phyloP scores from a whole-genome alignment of 2,113 vertebrate species.

The Trichomycterus rosablanca region DNA sequence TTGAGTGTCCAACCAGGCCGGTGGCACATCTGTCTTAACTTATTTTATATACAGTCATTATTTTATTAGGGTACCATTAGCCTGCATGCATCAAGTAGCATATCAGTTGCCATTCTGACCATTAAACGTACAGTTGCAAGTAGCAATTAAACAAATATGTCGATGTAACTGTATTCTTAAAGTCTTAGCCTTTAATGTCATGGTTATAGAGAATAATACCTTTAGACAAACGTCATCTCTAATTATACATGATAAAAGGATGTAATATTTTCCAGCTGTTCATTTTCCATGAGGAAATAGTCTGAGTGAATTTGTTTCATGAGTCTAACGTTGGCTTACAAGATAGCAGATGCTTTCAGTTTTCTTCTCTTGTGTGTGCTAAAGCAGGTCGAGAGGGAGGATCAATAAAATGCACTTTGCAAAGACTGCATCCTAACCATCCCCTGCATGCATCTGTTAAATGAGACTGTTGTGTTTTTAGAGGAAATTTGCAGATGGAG shows the following conservation, averaged over 20 bases:
- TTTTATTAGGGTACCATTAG: too few relatives aligned
- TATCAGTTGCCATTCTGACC: too few relatives aligned
- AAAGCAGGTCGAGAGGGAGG: not conserved
- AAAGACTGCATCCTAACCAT: not conserved
- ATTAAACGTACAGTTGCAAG: too few relatives aligned
- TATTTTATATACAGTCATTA: too few relatives aligned
- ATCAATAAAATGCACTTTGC: conserved; percentile 8
- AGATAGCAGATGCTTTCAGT: conserved; percentile 14
- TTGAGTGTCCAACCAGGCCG: too few relatives aligned
- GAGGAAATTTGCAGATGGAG: not conserved
- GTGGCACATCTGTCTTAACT: too few relatives aligned
- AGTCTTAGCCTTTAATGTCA: not conserved
- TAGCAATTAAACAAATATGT: too few relatives aligned
- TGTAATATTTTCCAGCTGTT: not conserved
- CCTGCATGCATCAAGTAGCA: too few relatives aligned
- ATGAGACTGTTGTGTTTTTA: not conserved
- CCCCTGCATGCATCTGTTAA: conserved; percentile 21
- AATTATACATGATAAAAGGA: conserved; percentile 14
- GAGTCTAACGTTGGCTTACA: not conserved
- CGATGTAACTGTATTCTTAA: too few relatives aligned
- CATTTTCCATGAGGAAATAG: conserved; percentile 4
- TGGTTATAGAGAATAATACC: conserved; percentile 3
- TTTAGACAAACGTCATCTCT: conserved; percentile 3
- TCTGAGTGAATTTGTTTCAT: conserved; percentile 1
- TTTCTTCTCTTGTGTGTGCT: conserved; percentile 2